Conservation (phyloP, 2,888 invertebrate genomes). For the Chrysotoxum bicinctum region DNA sequence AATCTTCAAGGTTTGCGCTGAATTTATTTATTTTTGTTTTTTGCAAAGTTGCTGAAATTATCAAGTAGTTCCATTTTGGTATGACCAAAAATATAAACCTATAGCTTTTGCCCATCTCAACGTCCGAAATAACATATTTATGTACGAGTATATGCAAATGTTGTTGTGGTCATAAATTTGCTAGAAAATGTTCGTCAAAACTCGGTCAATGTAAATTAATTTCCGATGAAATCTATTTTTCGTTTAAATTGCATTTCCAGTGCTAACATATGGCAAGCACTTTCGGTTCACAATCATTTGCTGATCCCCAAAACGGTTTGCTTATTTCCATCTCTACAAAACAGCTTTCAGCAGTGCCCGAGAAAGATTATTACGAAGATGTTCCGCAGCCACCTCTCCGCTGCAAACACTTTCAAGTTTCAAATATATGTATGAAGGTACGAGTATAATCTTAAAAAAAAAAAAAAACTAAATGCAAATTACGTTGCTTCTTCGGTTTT, state of each 20-base stretch:
- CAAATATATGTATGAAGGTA: too few species aligned
- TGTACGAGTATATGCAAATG: constrained; percentile 6
- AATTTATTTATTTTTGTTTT: too few species aligned
- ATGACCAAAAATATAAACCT: neutral
- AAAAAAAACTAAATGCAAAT: constrained; percentile 42
- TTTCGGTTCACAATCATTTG: constrained; percentile 13
- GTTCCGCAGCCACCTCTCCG: neutral
- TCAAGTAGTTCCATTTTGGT: neutral
- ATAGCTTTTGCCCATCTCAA: neutral
- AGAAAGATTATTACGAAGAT: constrained; percentile 10
- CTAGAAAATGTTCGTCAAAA: neutral
- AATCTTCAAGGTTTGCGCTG: too few species aligned
- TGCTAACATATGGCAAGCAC: neutral
- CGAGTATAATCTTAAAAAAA: too few species aligned
- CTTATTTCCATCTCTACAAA: neutral
- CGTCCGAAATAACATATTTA: neutral
- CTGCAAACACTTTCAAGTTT: neutral
- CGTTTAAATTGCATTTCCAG: constrained; percentile 10
- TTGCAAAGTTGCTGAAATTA: neutral
- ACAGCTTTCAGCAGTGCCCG: neutral
- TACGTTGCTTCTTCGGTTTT: constrained; percentile 7
- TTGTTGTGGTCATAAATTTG: constrained; percentile 18
- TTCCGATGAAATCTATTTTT: constrained; percentile 31
- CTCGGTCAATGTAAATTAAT: constrained; percentile 24
- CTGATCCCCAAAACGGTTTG: neutral